phyloP scores from a whole-genome alignment of 2,888 invertebrate genomes.

The Kryphioiulus occultus region DNA sequence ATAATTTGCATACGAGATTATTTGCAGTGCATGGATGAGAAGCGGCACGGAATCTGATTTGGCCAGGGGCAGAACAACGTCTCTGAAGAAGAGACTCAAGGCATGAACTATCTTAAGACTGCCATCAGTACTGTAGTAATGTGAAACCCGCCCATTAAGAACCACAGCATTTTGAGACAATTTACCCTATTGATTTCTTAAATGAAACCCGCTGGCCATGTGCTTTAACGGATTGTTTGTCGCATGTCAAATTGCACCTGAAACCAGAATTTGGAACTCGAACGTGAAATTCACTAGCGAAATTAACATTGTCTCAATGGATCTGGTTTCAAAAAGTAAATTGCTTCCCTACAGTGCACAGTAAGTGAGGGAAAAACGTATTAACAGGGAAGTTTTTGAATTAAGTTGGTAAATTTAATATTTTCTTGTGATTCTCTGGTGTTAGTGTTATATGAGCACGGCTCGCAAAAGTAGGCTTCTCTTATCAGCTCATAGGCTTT shows the following conservation, averaged over 20 bases:
- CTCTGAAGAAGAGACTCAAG: background rate
- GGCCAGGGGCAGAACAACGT: background rate
- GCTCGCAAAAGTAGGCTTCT: too few relatives aligned
- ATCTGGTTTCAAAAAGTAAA: too few relatives aligned
- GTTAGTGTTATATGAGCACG: too few relatives aligned
- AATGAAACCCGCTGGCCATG: background rate
- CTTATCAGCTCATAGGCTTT: too few relatives aligned
- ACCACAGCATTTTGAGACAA: background rate
- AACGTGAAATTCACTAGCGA: background rate
- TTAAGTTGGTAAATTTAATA: too few relatives aligned
- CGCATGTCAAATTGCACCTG: background rate
- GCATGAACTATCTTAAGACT: background rate
- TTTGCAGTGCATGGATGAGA: conserved; percentile 29
- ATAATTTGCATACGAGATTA: conserved; percentile 3
- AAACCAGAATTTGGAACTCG: background rate
- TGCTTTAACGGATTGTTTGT: background rate
- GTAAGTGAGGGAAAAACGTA: too few relatives aligned
- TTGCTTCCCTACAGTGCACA: too few relatives aligned
- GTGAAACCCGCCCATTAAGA: background rate
- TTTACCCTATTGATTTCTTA: background rate
- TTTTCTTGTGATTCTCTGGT: too few relatives aligned
- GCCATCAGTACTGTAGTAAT: background rate
- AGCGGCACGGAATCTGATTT: conserved; percentile 18
- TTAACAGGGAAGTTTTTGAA: too few relatives aligned
- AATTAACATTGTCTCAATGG: too few relatives aligned